A percentile compares a stretch with the other conserved stretches of the same genome.
Evolutionary conservation across 1,140 invertebrate genomes (phyloP).

Genomic region (Calliphora vicina): DNA sequence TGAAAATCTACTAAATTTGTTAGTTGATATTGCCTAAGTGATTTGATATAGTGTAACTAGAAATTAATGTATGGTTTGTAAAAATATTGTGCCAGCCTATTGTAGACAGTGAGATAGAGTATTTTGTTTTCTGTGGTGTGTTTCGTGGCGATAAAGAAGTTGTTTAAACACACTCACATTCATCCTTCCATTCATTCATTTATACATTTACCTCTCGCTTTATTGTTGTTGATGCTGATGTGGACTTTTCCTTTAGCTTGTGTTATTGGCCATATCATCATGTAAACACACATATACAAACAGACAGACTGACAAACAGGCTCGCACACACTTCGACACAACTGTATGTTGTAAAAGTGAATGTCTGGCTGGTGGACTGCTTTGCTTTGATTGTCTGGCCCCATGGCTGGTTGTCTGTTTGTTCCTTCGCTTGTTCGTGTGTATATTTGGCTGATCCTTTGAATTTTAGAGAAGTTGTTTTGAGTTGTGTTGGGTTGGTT

Average conservation of each 20-base stretch:
- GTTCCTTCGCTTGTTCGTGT: not conserved
- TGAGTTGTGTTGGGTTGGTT: not conserved
- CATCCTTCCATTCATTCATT: not conserved
- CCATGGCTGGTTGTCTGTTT: not conserved
- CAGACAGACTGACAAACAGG: not conserved
- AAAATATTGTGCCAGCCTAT: too few species aligned
- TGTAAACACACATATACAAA: not conserved
- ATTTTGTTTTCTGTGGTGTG: conserved; percentile 48
- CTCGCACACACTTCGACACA: not conserved
- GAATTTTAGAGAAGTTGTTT: not conserved
- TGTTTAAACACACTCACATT: conserved; percentile 49
- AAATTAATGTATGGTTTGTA: too few species aligned
- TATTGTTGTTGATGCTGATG: not conserved
- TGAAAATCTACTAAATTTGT: too few species aligned
- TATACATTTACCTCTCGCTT: not conserved
- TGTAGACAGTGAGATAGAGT: too few species aligned
- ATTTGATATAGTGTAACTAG: too few species aligned
- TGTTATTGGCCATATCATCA: conserved; percentile 19
- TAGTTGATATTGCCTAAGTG: too few species aligned
- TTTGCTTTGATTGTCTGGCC: not conserved
- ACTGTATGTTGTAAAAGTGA: not conserved
- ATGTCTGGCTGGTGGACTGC: not conserved
- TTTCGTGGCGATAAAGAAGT: conserved; percentile 60
- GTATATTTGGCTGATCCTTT: not conserved
- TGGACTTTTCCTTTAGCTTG: conserved; percentile 14